Evolutionary conservation across 2,113 vertebrate genomes (phyloP), one percentile per base, ranked within the genome.

Genomic region (Hemibagrus wyckioides): DNA sequence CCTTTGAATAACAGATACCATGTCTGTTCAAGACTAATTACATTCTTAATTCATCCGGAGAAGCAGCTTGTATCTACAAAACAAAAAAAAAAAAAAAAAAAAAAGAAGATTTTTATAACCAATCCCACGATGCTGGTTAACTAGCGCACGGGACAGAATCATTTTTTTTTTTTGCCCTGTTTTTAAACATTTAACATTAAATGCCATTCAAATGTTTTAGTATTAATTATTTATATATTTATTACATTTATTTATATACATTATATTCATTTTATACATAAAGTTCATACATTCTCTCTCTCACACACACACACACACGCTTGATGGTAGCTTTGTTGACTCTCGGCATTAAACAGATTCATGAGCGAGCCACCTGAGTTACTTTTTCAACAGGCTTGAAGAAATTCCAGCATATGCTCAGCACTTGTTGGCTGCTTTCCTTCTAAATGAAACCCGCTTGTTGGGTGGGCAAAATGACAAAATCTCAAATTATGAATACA

Each of bases 1-100:
- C 8, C 21, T 65, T 50, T 65, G 82, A 75, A 44, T 87, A 87
- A 84, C 83, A 80, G 50, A 75, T 85, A 44, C 15, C 52, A 13
- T 85, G 52, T 79, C 76, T 86, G 13, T 80, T 52, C 44, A 28
- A 17, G 19, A 15, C 41, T 79, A 76, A 85, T 85, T 79, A 79
- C 44, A 79, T 65, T 80, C 52, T 54, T 28, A 63, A 52, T 80
- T 33, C 36, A 65, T 65, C 44, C 21, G 65, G 30, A 65, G n/a
- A 88, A 65, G 80, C 76, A 73, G 81, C 67, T 86, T 28, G 71
- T 59, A 56, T 82, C 25, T 63, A 19, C 36, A 73, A 73, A n/a
- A n/a, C n/a, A n/a, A n/a, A n/a, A n/a, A n/a, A n/a, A n/a, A n/a
- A n/a, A n/a, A n/a, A n/a, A n/a, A n/a, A n/a, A n/a, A n/a, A n/a